These are phyloP conservation scores for Ephestia elutella DNA, from an alignment of 1,140 invertebrate genomes.

Conservation along the genomic window DNA sequence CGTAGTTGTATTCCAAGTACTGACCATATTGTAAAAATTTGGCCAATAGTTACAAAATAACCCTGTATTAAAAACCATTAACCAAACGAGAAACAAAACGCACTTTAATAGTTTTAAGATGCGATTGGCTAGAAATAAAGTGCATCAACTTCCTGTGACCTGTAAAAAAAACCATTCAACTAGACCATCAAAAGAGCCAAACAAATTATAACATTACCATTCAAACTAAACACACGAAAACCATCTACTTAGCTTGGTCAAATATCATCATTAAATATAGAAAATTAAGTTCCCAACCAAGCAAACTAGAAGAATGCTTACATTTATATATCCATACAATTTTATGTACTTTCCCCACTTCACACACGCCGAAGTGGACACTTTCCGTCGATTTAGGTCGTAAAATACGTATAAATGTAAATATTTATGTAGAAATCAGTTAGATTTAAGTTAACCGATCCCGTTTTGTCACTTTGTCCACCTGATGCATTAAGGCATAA, in stretches of 20 bases:
- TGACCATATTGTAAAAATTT: no score
- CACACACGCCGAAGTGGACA: constrained; percentile 9
- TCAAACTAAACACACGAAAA: not conserved
- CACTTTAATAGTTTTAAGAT: no score
- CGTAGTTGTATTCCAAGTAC: no score
- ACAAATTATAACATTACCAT: constrained; percentile 5
- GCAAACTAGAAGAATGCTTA: not conserved
- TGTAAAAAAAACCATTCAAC: no score
- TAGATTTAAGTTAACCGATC: constrained; percentile 40
- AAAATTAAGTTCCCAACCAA: not conserved
- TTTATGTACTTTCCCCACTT: not conserved
- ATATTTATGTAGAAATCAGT: constrained; percentile 54
- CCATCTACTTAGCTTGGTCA: not conserved
- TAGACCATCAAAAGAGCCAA: not conserved
- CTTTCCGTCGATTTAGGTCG: constrained; percentile 11
- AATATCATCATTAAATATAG: not conserved
- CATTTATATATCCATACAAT: not conserved
- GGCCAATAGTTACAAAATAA: no score
- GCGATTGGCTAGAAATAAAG: no score
- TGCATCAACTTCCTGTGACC: no score
- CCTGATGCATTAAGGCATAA: constrained; percentile 19
- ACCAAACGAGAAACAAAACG: no score
- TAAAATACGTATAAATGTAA: constrained; percentile 52
- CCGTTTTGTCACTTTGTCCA: constrained; percentile 21
- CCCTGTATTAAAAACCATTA: no score